Evolutionary conservation across 2,113 vertebrate species (phyloP), one percentile per base, ranked within the genome.

Genomic region (Hippocampus abdominalis): DNA sequence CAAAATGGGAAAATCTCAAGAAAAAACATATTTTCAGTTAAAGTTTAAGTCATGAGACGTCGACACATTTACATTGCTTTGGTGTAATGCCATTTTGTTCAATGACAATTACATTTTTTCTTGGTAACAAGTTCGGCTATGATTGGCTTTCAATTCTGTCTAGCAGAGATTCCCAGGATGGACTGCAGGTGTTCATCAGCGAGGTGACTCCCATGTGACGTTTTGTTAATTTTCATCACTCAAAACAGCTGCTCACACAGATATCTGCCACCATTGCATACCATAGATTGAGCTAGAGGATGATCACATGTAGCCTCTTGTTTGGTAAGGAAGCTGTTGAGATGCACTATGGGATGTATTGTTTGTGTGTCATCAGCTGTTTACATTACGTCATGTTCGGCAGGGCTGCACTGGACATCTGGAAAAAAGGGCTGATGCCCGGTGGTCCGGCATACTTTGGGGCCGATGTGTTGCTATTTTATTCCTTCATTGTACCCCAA

Each of bases 121-220:
- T 61, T 21, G 29, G 8, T 29, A 61, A 61, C 29, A 36, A 36
- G 27, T 61, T 61, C 11, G 27, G 29, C 5, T 29, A 18, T 61
- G 18, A 36, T 36, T 61, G 56, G 29, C 7, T 5, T 20, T 4
- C 36, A 4, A 32, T 61, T 32, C 6, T 20, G 32, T 36, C 13
- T 9, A 8, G 59, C 36, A 20, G 32, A 61, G 4, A 61, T 36
- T 61, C 16, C 49, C 59, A 64, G 20, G 46, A 74, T 74, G 5
- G 23, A 68, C 6, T 42, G 65, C 39, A 68, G 59, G 64, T 73
- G 64, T n/a, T 73, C 32, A 66, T 72, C 62, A 49, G 20, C 18
- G 56, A 61, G 56, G 25, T 10, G 44, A 39, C 20, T 61, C 21
- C 64, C 65, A 53, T 60, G 71, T 60, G 71, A 21, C 7, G 54